phyloP scores from a whole-genome alignment of 2,113 vertebrate species.

The Istiophorus platypterus region DNA sequence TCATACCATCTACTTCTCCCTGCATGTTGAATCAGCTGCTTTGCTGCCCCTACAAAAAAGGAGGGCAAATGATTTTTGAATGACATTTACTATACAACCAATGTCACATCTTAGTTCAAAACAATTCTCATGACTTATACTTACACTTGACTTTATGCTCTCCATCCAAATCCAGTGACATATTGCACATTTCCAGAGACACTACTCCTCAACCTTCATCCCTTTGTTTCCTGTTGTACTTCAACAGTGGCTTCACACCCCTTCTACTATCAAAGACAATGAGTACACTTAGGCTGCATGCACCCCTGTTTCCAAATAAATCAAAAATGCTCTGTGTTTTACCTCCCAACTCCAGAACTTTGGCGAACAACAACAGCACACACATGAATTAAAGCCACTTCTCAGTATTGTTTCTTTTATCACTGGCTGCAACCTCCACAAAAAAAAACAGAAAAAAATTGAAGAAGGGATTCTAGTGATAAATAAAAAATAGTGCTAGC shows the following conservation, averaged over 20 bases:
- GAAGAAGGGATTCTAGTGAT: neutral
- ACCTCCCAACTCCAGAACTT: conserved; percentile 34
- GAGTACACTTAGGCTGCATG: conserved; percentile 24
- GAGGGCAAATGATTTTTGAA: neutral
- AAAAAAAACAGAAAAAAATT: conserved; percentile 44
- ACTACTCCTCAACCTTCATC: conserved; percentile 23
- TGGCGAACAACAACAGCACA: conserved; percentile 48
- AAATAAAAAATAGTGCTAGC: too few species aligned
- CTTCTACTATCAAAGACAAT: conserved; percentile 9
- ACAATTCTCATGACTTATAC: conserved; percentile 7
- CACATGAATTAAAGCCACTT: conserved; percentile 37
- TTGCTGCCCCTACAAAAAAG: neutral
- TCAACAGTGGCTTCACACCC: conserved; percentile 23
- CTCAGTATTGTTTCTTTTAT: conserved; percentile 47
- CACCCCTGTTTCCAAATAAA: neutral
- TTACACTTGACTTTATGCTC: conserved; percentile 6
- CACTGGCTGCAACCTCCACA: conserved; percentile 37
- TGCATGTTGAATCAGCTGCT: neutral
- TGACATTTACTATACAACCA: conserved; percentile 6
- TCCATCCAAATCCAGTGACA: conserved; percentile 26
- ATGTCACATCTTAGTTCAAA: neutral
- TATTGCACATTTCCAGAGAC: conserved; percentile 50
- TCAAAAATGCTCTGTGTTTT: conserved; percentile 12
- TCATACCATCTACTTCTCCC: neutral
- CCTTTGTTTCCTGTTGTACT: conserved; percentile 55